Conservation (phyloP, 2,888 invertebrate genomes). For the Microplitis manilae region DNA sequence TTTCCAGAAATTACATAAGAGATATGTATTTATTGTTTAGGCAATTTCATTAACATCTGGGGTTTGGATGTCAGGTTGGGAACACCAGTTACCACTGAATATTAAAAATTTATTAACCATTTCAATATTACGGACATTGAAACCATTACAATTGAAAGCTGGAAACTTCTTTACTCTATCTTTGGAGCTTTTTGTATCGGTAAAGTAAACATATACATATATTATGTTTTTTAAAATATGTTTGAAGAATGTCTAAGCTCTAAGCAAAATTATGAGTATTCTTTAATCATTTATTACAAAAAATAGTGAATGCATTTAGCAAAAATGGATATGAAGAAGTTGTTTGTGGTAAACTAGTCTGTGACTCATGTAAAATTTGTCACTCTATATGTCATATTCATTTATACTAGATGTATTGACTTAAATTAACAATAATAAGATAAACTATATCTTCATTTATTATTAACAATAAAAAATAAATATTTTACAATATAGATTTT, state of each 20-base stretch:
- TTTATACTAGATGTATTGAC: too few relatives aligned
- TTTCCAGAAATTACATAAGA: neutral
- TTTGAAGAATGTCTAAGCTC: too few relatives aligned
- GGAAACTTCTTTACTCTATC: neutral
- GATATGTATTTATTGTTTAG: neutral
- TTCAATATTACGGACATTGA: neutral
- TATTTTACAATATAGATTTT: neutral
- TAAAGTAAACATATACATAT: neutral
- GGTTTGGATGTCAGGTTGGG: neutral
- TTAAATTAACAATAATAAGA: too few relatives aligned
- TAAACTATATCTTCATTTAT: too few relatives aligned
- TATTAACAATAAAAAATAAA: neutral
- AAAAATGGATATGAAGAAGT: too few relatives aligned
- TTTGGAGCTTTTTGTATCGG: neutral
- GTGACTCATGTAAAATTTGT: too few relatives aligned
- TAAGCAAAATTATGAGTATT: too few relatives aligned
- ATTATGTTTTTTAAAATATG: too few relatives aligned
- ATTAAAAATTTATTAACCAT: neutral
- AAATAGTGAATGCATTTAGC: too few relatives aligned
- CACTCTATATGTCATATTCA: too few relatives aligned
- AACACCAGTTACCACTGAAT: neutral
- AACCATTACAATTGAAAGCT: neutral
- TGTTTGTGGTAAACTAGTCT: too few relatives aligned
- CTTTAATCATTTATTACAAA: too few relatives aligned
- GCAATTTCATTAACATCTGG: neutral